Evolutionary conservation across 2,113 vertebrate genomes (phyloP), one percentile per base, ranked within the genome.

Genomic region (Clupea harengus): DNA sequence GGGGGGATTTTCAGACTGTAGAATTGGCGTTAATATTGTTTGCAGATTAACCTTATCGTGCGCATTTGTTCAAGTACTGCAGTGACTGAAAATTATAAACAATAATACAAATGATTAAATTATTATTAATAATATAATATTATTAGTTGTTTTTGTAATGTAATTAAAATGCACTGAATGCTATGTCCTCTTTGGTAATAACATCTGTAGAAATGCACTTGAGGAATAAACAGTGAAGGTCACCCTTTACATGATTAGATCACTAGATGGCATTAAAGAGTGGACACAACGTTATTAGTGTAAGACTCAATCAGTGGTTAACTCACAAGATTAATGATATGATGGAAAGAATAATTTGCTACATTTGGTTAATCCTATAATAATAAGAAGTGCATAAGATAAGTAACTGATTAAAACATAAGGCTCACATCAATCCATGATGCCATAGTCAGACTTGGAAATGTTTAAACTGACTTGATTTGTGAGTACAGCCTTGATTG

Each of bases 221-320:
- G 3, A 28, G 7, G 57, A 64, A 67, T 67, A 28, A 25, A 1
- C n/a, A 6, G n/a, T 67, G 7, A 67, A 22, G 64, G n/a, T 67
- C 11, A 67, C 6, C 64, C 13, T 64, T 64, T 64, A 57, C 52
- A 57, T 20, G 57, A 64, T 60, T 67, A 11, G 60, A 67, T 67
- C 64, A 67, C 64, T 67, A 67, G 64, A 28, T 67, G 64, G 64
- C 64, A 67, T 67, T 67, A 28, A 28, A 67, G 64, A 67, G 64
- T 67, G 64, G 60, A 64, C n/a, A 25, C 64, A 9, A 25, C 64
- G 28, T 25, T 25, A 15, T 57, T 8, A 39, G 39, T 39, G 39
- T 39, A 25, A 25, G 64, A 67, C 9, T 11, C 10, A 15, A 39
- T 78, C 72, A 78, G 67, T 78, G 72, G 28, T 78, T 78, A 47